Evolutionary conservation across 2,888 invertebrate species (phyloP), one percentile per base, ranked within the genome.

Genomic region (Drosophila yooni): DNA sequence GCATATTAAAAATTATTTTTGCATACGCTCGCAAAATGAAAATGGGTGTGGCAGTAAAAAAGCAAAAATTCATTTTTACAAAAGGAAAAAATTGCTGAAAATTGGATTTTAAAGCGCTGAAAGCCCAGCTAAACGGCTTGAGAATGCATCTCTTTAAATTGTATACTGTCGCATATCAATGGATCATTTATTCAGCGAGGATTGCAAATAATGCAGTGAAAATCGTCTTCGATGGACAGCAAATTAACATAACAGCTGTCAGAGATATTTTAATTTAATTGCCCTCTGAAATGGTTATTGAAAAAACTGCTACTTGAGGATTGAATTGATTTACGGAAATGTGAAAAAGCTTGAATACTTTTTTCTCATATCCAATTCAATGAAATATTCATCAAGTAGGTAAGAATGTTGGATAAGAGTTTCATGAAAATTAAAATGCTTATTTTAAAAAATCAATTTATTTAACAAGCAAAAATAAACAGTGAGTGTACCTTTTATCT

Each of bases 1-100:
- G 72, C 77, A 82, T 89, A 85, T 88, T 84, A 82, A 87, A 79
- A 84, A 88, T 85, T 71, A 85, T 85, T 88, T 82, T 72, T 79
- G 82, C 68, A 66, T 70, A 59, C 76, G 82, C 74, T 48, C 33
- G 71, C 60, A 71, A 65, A 67, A 74, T 81, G 61, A 81, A 78
- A 79, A 68, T 77, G 60, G 62, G 57, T 51, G 61, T 68, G 67
- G 54, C 43, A 51, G 46, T n/a, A 56, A 53, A 56, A 54, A 25
- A 27, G 34, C 40, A 53, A 63, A 59, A 58, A 36, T 8, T 10
- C 3, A 40, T n/a, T 29, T 62, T 53, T 43, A 50, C 25, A 64
- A 81, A 84, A 89, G 84, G 87, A 80, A 82, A 46, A 85, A 89
- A 85, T 89, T 82, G 61, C 31, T 29, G 57, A 59, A 79, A 84